These are phyloP conservation scores for Sinocyclocheilus maitianheensis DNA, from an alignment of 2,113 vertebrate genomes.

Conservation along the genomic window DNA sequence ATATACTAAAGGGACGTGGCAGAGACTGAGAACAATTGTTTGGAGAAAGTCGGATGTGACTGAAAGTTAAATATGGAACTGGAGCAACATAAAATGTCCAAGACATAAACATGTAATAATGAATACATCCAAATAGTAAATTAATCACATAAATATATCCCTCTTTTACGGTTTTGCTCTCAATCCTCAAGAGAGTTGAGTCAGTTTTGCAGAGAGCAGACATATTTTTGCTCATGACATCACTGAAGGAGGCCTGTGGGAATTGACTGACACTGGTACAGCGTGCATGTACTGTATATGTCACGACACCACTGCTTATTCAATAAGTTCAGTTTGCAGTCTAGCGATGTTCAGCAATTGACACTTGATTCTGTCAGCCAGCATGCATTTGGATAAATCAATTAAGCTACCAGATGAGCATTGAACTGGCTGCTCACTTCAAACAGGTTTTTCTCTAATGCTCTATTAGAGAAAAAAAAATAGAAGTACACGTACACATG, in stretches of 20 bases:
- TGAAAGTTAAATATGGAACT: slow-evolving; percentile 14
- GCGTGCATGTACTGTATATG: slow-evolving; percentile 2
- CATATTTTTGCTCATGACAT: slow-evolving; percentile 23
- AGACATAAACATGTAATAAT: slow-evolving; percentile 11
- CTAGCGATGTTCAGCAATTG: background rate
- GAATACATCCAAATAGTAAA: slow-evolving; percentile 6
- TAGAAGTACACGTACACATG: background rate
- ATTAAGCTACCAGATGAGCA: background rate
- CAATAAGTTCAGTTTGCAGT: slow-evolving; percentile 7
- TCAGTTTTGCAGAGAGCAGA: slow-evolving; percentile 13
- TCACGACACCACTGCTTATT: background rate
- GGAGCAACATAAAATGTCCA: background rate
- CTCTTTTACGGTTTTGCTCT: background rate
- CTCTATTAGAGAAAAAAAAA: background rate
- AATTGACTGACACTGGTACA: background rate
- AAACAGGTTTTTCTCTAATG: background rate
- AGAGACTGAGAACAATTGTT: background rate
- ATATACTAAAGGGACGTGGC: background rate
- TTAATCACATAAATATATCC: background rate
- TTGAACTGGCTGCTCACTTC: background rate
- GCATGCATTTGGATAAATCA: slow-evolving; percentile 15
- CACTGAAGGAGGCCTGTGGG: slow-evolving; percentile 8
- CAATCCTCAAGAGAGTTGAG: slow-evolving; percentile 7
- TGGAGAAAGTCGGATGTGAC: background rate
- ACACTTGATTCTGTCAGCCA: background rate